A percentile compares a stretch with the other conserved stretches of the same genome.
phyloP scores from a whole-genome alignment of 2,797 vertebrate species.

The Trachops cirrhosus region DNA sequence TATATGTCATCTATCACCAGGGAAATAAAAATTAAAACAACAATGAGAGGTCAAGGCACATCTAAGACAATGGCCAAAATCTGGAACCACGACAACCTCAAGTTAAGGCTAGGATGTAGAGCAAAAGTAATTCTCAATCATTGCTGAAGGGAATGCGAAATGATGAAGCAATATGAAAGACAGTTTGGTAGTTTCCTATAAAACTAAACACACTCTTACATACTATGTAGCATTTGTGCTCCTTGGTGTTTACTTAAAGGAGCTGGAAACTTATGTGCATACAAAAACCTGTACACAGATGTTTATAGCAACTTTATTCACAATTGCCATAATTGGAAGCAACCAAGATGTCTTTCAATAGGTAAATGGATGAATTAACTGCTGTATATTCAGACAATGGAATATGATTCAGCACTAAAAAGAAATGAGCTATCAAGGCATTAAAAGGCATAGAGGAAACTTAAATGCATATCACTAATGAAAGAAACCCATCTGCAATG shows the following conservation, averaged over 20 bases:
- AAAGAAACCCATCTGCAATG: background rate
- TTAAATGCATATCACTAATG: background rate
- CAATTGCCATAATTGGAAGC: background rate
- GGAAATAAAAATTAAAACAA: background rate
- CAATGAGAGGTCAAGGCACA: background rate
- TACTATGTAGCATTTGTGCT: background rate
- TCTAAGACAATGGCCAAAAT: background rate
- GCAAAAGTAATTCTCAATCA: background rate
- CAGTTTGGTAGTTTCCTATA: background rate
- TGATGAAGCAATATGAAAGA: background rate
- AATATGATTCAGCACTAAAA: background rate
- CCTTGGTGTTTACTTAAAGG: background rate
- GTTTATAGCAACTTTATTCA: background rate
- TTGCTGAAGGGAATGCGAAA: background rate
- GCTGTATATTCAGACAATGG: background rate
- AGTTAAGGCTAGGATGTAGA: background rate
- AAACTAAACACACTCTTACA: background rate
- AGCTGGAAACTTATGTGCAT: background rate
- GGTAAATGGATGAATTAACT: background rate
- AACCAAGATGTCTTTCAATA: background rate
- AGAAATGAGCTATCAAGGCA: background rate
- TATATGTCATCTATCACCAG: background rate
- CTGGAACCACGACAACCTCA: background rate
- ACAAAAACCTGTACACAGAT: background rate
- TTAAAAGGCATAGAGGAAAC: background rate